Percentiles rank a stretch among this genome's conserved stretches.
These are phyloP conservation scores for Xenentodon cancila DNA, from an alignment of 2,797 vertebrate genomes.

Conservation along the genomic window DNA sequence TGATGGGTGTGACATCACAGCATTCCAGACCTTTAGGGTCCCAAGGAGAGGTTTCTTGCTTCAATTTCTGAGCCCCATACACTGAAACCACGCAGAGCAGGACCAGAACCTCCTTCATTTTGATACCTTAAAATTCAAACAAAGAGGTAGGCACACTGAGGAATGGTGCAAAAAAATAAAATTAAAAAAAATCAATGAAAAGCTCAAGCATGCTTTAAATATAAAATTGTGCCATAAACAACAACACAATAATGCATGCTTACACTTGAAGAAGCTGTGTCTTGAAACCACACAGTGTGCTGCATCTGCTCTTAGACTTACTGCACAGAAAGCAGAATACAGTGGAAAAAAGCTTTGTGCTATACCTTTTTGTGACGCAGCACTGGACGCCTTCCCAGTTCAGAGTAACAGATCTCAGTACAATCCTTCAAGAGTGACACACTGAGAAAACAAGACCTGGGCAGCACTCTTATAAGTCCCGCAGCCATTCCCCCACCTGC, in stretches of 20 bases:
- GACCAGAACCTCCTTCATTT: constrained; percentile 49
- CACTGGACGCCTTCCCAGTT: constrained; percentile 12
- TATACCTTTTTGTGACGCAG: constrained; percentile 54
- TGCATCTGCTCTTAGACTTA: too few species aligned
- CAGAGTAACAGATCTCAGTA: constrained; percentile 31
- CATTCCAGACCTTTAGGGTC: constrained; percentile 69
- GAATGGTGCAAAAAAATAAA: background rate
- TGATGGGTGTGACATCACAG: background rate
- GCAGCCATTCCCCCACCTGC: constrained; percentile 61
- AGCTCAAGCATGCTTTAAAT: too few species aligned
- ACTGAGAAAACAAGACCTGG: constrained; percentile 55
- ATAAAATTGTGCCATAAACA: too few species aligned
- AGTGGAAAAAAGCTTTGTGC: background rate
- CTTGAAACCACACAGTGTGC: too few species aligned
- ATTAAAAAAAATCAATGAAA: background rate
- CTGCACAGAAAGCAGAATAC: too few species aligned
- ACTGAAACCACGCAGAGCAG: constrained; percentile 74
- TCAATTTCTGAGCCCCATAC: constrained; percentile 73
- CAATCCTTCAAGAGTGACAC: constrained; percentile 54
- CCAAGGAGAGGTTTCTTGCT: constrained; percentile 63
- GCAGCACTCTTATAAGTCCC: constrained; percentile 66
- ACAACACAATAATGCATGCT: too few species aligned
- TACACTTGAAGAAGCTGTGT: too few species aligned
- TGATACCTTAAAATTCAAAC: background rate
- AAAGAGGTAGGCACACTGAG: background rate